A percentile compares a stretch with the other conserved stretches of the same genome.
phyloP scores from a whole-genome alignment of 2,113 vertebrate species.

The Ifrita kowaldi region DNA sequence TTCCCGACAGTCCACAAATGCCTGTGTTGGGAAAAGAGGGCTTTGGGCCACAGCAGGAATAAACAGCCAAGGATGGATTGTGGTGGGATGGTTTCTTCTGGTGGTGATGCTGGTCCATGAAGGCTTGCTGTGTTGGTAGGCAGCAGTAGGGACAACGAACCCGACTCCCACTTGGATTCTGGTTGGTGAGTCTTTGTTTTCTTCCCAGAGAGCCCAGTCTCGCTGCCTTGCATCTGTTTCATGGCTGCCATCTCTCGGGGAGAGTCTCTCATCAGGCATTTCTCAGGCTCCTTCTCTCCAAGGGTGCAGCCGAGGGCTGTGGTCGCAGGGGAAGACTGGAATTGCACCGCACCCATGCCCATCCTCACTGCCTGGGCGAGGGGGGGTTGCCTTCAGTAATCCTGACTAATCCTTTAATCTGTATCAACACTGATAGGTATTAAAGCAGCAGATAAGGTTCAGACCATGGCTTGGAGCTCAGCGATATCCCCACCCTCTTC shows the following conservation, averaged over 20 bases:
- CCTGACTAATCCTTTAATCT: conserved; percentile 52
- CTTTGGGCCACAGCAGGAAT: neutral
- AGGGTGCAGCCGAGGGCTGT: neutral
- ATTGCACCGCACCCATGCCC: neutral
- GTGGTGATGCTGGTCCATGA: neutral
- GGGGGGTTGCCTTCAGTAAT: conserved; percentile 38
- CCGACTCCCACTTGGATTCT: neutral
- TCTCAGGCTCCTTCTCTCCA: neutral
- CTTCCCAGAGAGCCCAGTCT: neutral
- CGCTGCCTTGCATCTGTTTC: fast-evolving
- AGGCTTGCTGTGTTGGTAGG: neutral
- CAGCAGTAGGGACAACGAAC: neutral
- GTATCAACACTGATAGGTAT: conserved; percentile 56
- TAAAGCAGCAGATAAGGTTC: conserved; percentile 55
- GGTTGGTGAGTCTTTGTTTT: neutral
- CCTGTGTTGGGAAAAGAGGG: neutral
- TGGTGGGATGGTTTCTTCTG: neutral
- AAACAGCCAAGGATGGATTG: neutral
- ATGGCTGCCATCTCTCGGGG: fast-evolving
- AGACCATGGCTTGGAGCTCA: conserved; percentile 27
- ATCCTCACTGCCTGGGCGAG: neutral
- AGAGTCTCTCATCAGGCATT: neutral
- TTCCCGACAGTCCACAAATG: neutral
- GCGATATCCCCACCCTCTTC: conserved; percentile 44
- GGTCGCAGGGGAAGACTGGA: neutral